phyloP scores from a whole-genome alignment of 1,140 invertebrate species.

The Pissodes strobi region DNA sequence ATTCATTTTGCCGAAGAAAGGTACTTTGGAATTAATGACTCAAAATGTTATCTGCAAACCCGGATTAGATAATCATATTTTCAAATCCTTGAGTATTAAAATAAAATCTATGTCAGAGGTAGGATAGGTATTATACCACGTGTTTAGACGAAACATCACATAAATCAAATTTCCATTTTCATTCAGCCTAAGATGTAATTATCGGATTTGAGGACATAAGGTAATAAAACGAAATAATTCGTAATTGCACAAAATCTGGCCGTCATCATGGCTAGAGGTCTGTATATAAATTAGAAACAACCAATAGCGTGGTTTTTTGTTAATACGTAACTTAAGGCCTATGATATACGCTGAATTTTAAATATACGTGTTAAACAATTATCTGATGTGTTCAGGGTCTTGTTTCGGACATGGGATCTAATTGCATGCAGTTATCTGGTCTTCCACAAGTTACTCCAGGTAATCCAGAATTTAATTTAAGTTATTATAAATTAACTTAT shows the following conservation, averaged over 20 bases:
- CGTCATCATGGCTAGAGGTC: conserved; percentile 20
- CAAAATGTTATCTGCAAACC: conserved; percentile 1
- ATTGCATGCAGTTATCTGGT: conserved; percentile 19
- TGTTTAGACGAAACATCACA: conserved; percentile 46
- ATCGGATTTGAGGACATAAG: conserved; percentile 33
- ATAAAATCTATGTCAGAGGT: neutral
- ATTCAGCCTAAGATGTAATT: conserved; percentile 31
- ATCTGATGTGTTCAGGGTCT: conserved; percentile 9
- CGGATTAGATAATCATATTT: conserved; percentile 12
- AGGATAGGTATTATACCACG: conserved; percentile 36
- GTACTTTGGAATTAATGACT: conserved; percentile 8
- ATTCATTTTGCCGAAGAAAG: neutral
- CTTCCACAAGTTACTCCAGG: neutral
- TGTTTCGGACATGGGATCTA: conserved; percentile 17
- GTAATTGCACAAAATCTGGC: conserved; percentile 8
- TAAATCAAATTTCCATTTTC: conserved; percentile 37
- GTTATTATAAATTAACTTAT: neutral
- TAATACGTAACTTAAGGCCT: conserved; percentile 8
- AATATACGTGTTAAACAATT: conserved; percentile 9
- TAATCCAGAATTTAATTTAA: neutral
- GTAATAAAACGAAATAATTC: conserved; percentile 32
- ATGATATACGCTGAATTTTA: conserved; percentile 8
- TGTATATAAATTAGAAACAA: conserved; percentile 27
- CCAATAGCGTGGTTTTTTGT: conserved; percentile 24
- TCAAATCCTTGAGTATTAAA: conserved; percentile 12